Evolutionary conservation across 2,888 invertebrate species (phyloP), one percentile per base, ranked within the genome.

Genomic region (Adineta ricciae): DNA sequence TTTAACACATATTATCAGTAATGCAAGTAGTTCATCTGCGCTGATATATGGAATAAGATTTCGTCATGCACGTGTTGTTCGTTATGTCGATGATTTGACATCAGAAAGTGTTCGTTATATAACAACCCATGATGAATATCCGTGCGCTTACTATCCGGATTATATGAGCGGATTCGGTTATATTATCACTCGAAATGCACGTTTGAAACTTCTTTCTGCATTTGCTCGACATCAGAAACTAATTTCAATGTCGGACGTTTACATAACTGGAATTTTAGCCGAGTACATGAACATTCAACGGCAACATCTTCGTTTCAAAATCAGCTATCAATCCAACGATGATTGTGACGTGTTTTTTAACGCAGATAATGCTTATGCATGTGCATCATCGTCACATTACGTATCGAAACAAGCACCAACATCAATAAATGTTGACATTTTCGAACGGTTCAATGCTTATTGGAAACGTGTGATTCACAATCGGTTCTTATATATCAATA

Each of bases 181-280:
- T 27, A 27, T 64, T n/a, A 21, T 64, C 24, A 64, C 9, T 27
- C n/a, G n/a, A 27, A 64, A n/a, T n/a, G 56, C 56, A 64, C n/a
- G 56, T 27, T 64, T 27, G 11, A 27, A n/a, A 64, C n/a, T 64
- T 64, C 27, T 64, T 14, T 5, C 4, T 64, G 27, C 56, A 21
- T 64, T 64, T 21, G 16, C 9, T 11, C 56, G 56, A 64, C 2
- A 64, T 64, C 2, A 64, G 24, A 27, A n/a, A 64, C 14, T 24
- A 3, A 11, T 64, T 64, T 24, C 14, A 21, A 24, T 64, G 24
- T 64, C 56, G 4, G 89, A 89, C 86, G 88, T 89, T 4, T 88
- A 87, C 83, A 87, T 89, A 11, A 88, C 88, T 2, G 89, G 89
- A 14, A 64, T 64, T 21, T 64, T 64, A 64, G n/a, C 56, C 2